Evolutionary conservation across 2,797 vertebrate species (phyloP).

Genomic region (Uromys caudimaculatus): DNA sequence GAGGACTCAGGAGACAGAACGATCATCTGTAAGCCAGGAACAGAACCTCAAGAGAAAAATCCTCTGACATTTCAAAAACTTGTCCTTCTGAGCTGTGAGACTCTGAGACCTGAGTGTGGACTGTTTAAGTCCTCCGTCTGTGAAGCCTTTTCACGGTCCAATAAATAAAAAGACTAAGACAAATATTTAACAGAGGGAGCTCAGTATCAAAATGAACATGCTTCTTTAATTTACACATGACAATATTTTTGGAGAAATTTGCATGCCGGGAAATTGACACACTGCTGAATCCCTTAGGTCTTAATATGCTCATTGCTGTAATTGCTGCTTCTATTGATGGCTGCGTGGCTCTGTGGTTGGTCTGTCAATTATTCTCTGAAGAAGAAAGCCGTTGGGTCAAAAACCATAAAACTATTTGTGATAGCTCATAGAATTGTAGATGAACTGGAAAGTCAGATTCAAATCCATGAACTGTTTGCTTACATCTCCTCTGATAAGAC

Average conservation of each 20-base stretch:
- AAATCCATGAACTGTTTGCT: not conserved
- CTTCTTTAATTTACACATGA: not conserved
- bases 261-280: not conserved
- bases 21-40: not conserved
- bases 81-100: not conserved
- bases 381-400: not conserved
- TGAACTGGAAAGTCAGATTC: not conserved
- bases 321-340: not conserved
- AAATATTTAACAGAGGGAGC: not conserved
- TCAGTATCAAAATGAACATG: not conserved
- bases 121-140: not conserved
- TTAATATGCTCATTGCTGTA: not conserved
- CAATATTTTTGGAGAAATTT: conserved; percentile 29
- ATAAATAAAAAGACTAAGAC: not conserved
- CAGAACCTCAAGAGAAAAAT: not conserved
- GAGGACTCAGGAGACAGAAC: not conserved
- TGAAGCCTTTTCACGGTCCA: not conserved
- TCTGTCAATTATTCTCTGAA: not conserved
- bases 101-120: not conserved
- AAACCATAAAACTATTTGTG: not conserved
- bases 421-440: not conserved
- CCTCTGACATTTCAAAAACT: not conserved
- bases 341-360: not conserved
- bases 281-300: not conserved
- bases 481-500: not conserved